Evolutionary conservation across 2,113 vertebrate genomes (phyloP).

Genomic region (Formicarius rufipectus): DNA sequence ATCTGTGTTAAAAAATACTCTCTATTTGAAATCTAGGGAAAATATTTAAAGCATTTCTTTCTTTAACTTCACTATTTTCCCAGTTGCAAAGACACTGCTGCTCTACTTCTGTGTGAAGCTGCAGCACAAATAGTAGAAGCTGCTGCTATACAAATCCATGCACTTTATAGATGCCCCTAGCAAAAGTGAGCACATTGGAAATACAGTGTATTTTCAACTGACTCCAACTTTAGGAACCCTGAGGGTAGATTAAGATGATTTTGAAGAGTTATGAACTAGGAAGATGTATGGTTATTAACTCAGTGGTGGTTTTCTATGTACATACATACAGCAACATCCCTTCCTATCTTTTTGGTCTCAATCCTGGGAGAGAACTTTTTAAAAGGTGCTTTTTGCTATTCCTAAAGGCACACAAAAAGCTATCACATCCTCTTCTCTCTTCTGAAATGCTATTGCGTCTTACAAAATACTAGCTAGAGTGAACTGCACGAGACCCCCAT

Average conservation of each 20-base stretch:
- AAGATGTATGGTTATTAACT: background rate
- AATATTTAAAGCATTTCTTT: background rate
- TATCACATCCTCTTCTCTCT: background rate
- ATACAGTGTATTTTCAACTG: background rate
- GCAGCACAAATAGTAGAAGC: background rate
- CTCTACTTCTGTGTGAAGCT: background rate
- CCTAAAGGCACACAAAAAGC: background rate
- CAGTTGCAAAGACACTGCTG: background rate
- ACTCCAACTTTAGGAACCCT: background rate
- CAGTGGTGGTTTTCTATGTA: background rate
- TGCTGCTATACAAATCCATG: background rate
- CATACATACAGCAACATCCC: background rate
- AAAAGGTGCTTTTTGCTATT: background rate
- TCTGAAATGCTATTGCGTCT: background rate
- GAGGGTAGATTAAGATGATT: background rate
- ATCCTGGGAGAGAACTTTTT: background rate
- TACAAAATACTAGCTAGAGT: background rate
- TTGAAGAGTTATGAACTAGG: background rate
- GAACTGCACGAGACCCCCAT: background rate
- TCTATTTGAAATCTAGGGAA: background rate
- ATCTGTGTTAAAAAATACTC: background rate
- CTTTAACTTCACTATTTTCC: background rate
- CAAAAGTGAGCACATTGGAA: background rate
- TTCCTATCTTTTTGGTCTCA: background rate
- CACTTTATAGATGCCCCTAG: background rate